Base-by-base conservation (phyloP, 2,113 vertebrate species). In the Aviceda subcristata region DNA sequence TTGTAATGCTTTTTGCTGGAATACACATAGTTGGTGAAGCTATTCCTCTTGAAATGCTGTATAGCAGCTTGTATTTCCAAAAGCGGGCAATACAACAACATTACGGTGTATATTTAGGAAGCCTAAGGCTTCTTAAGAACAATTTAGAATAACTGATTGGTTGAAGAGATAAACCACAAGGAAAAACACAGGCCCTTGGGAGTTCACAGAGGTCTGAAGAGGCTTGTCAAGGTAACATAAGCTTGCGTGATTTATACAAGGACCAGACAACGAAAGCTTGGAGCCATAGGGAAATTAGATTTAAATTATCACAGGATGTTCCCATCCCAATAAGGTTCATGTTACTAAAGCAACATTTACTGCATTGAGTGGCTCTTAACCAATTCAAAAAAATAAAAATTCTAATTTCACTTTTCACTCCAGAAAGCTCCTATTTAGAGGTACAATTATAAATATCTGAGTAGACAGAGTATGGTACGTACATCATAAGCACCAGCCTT, bases 401-500 rank as follows among this genome's bases (percentile, higher is more conserved):
- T 71, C 8, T 60, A 18, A 66, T 60, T 78, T 53, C 46, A 57
- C 13, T 76, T 82, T 53, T 79, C 41, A 53, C 29, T 85, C 36
- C 21, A 57, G 15, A 15, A 74, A 96, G 78, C 17, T 26, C 22
- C 27, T 23, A 18, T 39, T 26, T 39, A 43, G 48, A 84, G 15
- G 3, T 19, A 46, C 16, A 72, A 19, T 14, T 64, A 57, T 3
- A 86, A 78, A 32, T 24, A 91, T 84, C 4, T 38, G 18, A 55
- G 41, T 1, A 67, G 24, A 19, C 16, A 69, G 32, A 57, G 34
- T 11, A 39, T 2, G 57, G 57, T 91, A 97, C 98, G 86, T 98
- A 99, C 99, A 94, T 99, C 99, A 86, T 99, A 99, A 71, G 99
- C 99, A 79, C 99, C 99, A 86, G 99, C 99, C 96, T 99, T 99